Base-by-base conservation (phyloP, 1,140 invertebrate species). In the Rhizoglyphus robini region DNA sequence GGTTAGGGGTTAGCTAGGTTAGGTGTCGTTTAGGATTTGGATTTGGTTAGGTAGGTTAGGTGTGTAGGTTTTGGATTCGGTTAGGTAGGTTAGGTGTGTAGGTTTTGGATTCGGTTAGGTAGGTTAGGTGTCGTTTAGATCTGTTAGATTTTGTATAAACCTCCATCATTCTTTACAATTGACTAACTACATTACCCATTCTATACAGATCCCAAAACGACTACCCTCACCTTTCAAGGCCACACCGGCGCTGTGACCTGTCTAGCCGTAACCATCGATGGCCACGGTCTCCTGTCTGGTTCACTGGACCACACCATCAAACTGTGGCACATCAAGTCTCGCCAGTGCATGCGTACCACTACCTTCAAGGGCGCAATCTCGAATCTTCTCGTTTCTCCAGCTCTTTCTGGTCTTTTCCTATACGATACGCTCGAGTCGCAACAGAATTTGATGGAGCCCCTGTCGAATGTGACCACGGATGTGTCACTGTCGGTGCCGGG, bases 251-350 rank as follows among this genome's bases (percentile, higher is more conserved):
- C 64, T 41, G 79, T 94, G 1, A 84, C 79, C 0, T 81, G 82
- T 72, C 72, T 94, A 49, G 83, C 84, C 23, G 75, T 86, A 15
- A 88, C 87, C 20, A 68, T 82, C 15, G 83, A 86, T 75, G 83
- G 83, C 5, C 76, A 76, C 5, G 78, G 80, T 13, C 73, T 94
- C 13, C 74, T 88, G 4, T 88, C 88, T 0, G 88, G 85, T 0
- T 84, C 84, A 0, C 78, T 81, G 65, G 88, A 89, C 77, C 79
- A 81, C 29, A 80, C 78, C 65, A 83, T 90, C 1, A 82, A 84
- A 68, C 70, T 90, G 27, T 93, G 89, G 88, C 83, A 92, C 69
- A 82, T 90, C 36, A 72, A 72, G 32, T 89, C 86, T 72, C 75
- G 80, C 48, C 86, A 89, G 70, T 81, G 85, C 59, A 74, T 87